Conservation (phyloP, 1,140 invertebrate species). For the Mycetomoellerius zeteki region DNA sequence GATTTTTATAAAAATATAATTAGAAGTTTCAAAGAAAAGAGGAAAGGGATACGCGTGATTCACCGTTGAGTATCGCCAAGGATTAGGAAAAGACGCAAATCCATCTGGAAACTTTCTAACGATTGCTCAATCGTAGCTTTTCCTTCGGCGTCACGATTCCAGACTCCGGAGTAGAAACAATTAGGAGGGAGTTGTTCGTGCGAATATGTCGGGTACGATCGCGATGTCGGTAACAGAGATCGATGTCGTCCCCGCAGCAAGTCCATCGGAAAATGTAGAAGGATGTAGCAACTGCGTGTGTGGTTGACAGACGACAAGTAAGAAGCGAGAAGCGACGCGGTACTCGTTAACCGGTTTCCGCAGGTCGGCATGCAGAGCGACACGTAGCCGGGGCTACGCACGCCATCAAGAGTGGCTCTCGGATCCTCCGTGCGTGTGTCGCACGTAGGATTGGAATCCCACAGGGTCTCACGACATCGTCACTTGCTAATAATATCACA, state of each 20-base stretch:
- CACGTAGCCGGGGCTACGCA: slow-evolving; percentile 72
- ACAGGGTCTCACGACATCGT: slow-evolving; percentile 65
- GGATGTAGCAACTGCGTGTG: background rate
- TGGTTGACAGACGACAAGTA: slow-evolving; percentile 73
- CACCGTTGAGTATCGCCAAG: background rate
- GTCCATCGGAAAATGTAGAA: slow-evolving; percentile 50
- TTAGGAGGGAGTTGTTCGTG: background rate
- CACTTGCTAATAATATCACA: slow-evolving; percentile 66
- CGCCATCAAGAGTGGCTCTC: slow-evolving; percentile 61
- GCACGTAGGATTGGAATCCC: slow-evolving; percentile 67
- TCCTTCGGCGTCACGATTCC: background rate
- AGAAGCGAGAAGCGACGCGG: slow-evolving; percentile 71
- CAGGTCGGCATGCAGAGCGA: slow-evolving; percentile 79
- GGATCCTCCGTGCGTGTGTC: slow-evolving; percentile 63
- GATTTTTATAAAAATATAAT: background rate
- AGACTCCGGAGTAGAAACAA: background rate
- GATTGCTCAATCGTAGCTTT: background rate
- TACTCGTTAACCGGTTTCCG: slow-evolving; percentile 80
- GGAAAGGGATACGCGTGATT: background rate
- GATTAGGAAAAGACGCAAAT: background rate
- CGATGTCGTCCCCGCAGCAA: background rate
- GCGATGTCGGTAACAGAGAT: background rate
- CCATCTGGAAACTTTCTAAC: background rate
- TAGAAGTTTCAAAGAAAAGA: background rate
- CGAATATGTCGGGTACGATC: background rate